Evolutionary conservation across 2,113 vertebrate genomes (phyloP).

Genomic region (Addax nasomaculatus): DNA sequence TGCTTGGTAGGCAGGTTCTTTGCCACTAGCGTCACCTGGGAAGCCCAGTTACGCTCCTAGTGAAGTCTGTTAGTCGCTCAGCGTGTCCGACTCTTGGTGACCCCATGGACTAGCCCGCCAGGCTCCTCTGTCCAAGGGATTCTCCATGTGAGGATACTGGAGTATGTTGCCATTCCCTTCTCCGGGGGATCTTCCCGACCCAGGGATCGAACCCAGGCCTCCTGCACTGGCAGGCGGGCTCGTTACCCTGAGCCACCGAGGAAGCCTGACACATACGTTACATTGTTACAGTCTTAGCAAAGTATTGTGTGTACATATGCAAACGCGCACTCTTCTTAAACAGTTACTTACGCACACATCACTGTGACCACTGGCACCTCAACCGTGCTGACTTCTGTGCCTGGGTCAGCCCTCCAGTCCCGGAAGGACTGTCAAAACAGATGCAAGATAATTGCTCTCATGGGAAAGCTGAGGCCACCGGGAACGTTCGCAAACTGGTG

Average conservation of each 20-base stretch:
- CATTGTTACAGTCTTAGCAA: too few relatives aligned
- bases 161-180: too few relatives aligned
- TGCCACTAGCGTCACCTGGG: neutral
- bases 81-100: neutral
- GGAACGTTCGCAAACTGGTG: fast-evolving
- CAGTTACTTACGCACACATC: fast-evolving
- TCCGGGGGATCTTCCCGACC: neutral
- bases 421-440: neutral
- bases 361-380: fast-evolving
- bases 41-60: neutral
- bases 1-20: neutral
- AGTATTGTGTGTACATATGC: fast-evolving
- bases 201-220: fast-evolving
- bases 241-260: neutral
- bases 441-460: fast-evolving
- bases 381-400: fast-evolving
- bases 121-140: neutral
- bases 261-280: neutral
- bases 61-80: fast-evolving
- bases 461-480: fast-evolving
- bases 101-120: neutral
- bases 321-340: fast-evolving
- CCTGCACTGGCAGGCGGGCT: neutral
- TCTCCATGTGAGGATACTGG: neutral
- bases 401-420: neutral